phyloP scores from a whole-genome alignment of 2,797 vertebrate species.

The Tadarida brasiliensis region DNA sequence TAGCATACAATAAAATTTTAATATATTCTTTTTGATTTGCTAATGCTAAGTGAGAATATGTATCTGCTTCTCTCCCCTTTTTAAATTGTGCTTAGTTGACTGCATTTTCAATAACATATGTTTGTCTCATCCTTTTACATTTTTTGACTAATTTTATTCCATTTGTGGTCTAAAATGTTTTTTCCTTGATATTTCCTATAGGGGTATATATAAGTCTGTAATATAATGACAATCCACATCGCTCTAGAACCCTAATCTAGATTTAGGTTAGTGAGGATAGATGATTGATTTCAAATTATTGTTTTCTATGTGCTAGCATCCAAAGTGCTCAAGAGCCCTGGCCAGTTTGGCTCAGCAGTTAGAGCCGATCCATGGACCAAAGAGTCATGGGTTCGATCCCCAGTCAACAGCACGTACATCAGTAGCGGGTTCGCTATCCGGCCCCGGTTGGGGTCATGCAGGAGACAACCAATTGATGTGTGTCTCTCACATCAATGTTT shows the following conservation, averaged over 20 bases:
- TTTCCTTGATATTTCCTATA: neutral
- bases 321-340: neutral
- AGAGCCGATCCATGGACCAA: too few relatives aligned
- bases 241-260: neutral
- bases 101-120: neutral
- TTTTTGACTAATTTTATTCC: neutral
- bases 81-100: neutral
- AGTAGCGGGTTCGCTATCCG: too few relatives aligned
- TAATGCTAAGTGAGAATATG: neutral
- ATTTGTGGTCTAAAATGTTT: neutral
- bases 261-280: neutral
- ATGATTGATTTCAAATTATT: neutral
- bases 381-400: too few relatives aligned
- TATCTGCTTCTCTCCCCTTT: neutral
- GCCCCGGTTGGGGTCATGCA: too few relatives aligned
- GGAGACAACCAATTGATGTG: too few relatives aligned
- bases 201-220: neutral
- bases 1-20: neutral
- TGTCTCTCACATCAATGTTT: too few relatives aligned
- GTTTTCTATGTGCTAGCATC: neutral
- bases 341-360: too few relatives aligned
- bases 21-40: neutral
- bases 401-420: too few relatives aligned
- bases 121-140: neutral
- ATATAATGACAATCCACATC: neutral